Percentiles rank a stretch among this genome's conserved stretches.
Evolutionary conservation across 2,888 invertebrate genomes (phyloP).

Genomic region (Orthonevra nobilis): DNA sequence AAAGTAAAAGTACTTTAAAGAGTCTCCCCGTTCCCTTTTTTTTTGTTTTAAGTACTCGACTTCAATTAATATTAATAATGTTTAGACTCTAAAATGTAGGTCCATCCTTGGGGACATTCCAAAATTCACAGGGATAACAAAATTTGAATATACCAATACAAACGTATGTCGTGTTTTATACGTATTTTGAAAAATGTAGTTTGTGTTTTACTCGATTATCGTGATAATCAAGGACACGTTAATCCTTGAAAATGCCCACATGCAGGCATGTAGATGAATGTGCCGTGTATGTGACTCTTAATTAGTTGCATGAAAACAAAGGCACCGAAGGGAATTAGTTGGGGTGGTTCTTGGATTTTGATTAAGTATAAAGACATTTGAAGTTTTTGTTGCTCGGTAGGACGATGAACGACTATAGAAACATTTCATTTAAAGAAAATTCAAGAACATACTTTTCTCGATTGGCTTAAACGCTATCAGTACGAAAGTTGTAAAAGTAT

Average conservation of each 20-base stretch:
- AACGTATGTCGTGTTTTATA: background rate
- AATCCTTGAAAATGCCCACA: too few relatives aligned
- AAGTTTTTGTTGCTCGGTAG: too few relatives aligned
- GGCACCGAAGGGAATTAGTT: background rate
- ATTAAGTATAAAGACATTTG: too few relatives aligned
- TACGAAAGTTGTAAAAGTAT: too few relatives aligned
- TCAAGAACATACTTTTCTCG: too few relatives aligned
- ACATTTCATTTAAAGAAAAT: too few relatives aligned
- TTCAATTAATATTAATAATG: constrained; percentile 66
- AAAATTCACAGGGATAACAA: constrained; percentile 34
- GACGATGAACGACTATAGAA: too few relatives aligned
- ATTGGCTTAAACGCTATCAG: too few relatives aligned
- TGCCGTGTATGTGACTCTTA: constrained; percentile 20
- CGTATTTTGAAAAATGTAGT: constrained; percentile 26
- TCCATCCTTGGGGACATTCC: constrained; percentile 43
- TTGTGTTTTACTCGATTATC: constrained; percentile 21
- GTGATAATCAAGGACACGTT: constrained; percentile 15
- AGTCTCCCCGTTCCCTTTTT: constrained; percentile 8
- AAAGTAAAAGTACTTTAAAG: constrained; percentile 61
- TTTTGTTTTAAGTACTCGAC: constrained; percentile 28
- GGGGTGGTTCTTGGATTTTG: too few relatives aligned
- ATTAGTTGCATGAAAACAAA: constrained; percentile 34
- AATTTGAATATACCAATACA: background rate
- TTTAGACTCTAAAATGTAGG: constrained; percentile 21
- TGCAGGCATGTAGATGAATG: background rate